Evolutionary conservation across 1,140 invertebrate genomes (phyloP).

Genomic region (Chymomyza costata): DNA sequence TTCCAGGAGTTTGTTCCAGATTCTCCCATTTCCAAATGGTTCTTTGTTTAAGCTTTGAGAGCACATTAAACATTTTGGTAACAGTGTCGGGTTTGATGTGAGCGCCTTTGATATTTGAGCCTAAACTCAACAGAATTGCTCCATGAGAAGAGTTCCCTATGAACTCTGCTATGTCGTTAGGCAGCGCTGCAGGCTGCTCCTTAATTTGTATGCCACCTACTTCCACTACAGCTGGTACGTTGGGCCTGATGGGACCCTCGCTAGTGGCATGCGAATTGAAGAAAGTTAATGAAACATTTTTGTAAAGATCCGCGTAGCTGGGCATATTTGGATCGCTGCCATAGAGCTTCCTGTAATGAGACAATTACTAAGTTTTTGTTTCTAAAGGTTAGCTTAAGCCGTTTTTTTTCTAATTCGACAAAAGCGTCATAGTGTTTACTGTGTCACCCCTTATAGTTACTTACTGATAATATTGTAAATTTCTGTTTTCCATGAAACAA

Average conservation of each 20-base stretch:
- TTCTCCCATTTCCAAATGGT: too few relatives aligned
- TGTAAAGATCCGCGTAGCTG: conserved; percentile 32
- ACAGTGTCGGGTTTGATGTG: too few relatives aligned
- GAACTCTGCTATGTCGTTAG: conserved; percentile 35
- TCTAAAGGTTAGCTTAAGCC: background rate
- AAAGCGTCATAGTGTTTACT: conserved; percentile 74
- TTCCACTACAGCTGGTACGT: conserved; percentile 67
- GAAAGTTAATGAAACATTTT: conserved; percentile 47
- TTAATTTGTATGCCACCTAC: conserved; percentile 75
- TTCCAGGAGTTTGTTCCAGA: too few relatives aligned
- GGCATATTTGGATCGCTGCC: conserved; percentile 32
- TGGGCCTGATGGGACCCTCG: conserved; percentile 57
- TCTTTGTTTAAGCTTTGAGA: conserved; percentile 67
- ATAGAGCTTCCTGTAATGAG: conserved; percentile 24
- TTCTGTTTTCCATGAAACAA: conserved; percentile 15
- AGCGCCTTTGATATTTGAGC: too few relatives aligned
- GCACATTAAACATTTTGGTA: too few relatives aligned
- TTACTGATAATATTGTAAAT: conserved; percentile 30
- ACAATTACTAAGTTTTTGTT: background rate
- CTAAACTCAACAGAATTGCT: too few relatives aligned
- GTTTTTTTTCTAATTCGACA: accelerated
- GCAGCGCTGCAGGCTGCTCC: conserved; percentile 49
- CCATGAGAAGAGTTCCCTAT: conserved; percentile 36
- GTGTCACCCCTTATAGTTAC: conserved; percentile 50
- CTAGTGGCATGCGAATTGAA: conserved; percentile 41